phyloP scores from a whole-genome alignment of 1,140 invertebrate genomes.

The Leptopilina boulardi region DNA sequence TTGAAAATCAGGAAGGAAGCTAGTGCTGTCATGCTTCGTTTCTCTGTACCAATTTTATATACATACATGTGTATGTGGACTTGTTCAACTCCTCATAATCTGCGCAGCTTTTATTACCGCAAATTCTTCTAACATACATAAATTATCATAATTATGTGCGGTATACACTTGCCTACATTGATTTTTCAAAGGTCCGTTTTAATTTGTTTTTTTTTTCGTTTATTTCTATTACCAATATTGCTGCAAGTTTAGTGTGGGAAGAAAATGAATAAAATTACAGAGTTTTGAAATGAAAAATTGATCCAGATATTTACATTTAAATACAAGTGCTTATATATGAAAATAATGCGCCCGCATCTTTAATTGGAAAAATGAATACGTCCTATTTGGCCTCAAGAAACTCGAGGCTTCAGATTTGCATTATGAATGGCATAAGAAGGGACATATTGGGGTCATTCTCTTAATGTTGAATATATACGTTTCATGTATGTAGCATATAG shows the following conservation, averaged over 20 bases:
- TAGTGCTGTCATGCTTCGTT: background rate
- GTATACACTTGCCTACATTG: background rate
- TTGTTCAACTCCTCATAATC: background rate
- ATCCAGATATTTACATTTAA: background rate
- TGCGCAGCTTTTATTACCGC: background rate
- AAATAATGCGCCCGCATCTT: slow-evolving; percentile 9
- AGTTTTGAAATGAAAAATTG: background rate
- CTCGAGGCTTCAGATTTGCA: background rate
- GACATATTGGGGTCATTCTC: slow-evolving; percentile 20
- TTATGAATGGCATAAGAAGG: slow-evolving; percentile 4
- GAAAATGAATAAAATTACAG: too few relatives aligned
- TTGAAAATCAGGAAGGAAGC: slow-evolving; percentile 28
- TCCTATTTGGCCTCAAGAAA: slow-evolving; percentile 8
- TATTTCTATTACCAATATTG: too few relatives aligned
- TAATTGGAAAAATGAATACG: slow-evolving; percentile 14
- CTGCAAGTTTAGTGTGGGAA: too few relatives aligned
- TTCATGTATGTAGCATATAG: background rate
- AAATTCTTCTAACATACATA: background rate
- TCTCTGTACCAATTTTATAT: background rate
- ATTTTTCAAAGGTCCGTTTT: too few relatives aligned
- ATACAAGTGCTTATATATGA: background rate
- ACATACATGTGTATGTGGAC: background rate
- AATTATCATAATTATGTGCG: background rate
- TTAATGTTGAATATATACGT: background rate
- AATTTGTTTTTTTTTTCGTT: too few relatives aligned